Conservation (phyloP, 2,797 vertebrate genomes). For the Lithobates pipiens region DNA sequence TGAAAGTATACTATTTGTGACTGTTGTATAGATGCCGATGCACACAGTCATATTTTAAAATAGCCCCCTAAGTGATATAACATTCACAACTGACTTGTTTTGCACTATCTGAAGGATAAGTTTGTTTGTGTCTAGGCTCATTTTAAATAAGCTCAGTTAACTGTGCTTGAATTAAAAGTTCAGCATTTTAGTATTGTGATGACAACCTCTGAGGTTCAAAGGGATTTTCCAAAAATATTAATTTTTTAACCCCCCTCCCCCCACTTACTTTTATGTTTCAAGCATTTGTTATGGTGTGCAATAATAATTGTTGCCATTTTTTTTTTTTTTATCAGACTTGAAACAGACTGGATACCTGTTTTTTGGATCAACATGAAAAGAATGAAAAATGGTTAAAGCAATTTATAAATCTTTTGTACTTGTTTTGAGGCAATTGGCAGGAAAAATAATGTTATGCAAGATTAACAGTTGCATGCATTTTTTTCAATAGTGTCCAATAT, state of each 20-base stretch:
- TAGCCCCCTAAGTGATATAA: not conserved
- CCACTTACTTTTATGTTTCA: conserved; percentile 1
- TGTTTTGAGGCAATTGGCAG: conserved; percentile 38
- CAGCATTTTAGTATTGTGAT: not conserved
- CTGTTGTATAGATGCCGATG: too few species aligned
- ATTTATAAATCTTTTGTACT: conserved; percentile 51
- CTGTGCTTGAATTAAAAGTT: not conserved
- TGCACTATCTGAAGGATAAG: too few species aligned
- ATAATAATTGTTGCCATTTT: conserved; percentile 30
- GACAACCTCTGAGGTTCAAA: not conserved
- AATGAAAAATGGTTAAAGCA: conserved; percentile 32
- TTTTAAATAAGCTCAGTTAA: not conserved
- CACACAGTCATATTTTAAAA: too few species aligned
- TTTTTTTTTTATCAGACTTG: conserved; percentile 37
- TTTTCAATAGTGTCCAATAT: conserved; percentile 1
- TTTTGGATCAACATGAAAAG: conserved; percentile 47
- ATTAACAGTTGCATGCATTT: conserved; percentile 20
- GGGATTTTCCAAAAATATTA: conserved; percentile 18
- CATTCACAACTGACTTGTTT: not conserved
- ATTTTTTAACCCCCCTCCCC: conserved; percentile 19
- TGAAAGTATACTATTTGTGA: too few species aligned
- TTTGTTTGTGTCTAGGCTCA: too few species aligned
- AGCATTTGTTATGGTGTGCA: conserved; percentile 30
- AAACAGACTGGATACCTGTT: conserved; percentile 50
- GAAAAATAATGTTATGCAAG: conserved; percentile 28